These are phyloP conservation scores for Drosophila mauritiana DNA, from an alignment of 1,140 invertebrate genomes.

Conservation along the genomic window DNA sequence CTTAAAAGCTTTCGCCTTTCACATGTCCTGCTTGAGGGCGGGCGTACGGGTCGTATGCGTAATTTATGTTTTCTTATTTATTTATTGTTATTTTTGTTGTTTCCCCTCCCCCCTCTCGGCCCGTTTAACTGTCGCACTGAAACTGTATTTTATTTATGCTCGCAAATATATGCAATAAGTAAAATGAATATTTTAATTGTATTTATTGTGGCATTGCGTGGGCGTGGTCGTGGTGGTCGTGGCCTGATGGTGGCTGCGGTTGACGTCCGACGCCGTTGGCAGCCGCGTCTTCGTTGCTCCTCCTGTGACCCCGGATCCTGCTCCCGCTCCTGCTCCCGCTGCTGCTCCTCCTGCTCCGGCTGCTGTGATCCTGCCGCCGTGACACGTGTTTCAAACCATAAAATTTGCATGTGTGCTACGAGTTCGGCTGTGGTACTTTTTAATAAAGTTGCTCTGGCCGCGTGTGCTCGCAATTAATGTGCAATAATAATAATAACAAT, in stretches of 20 bases:
- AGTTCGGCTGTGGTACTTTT: conserved; percentile 39
- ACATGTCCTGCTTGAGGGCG: conserved; percentile 44
- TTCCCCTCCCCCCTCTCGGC: background rate
- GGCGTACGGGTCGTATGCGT: conserved; percentile 51
- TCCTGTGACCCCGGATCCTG: background rate
- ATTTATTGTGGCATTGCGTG: conserved; percentile 65
- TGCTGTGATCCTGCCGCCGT: conserved; percentile 10
- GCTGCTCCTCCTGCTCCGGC: background rate
- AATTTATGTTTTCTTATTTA: conserved; percentile 76
- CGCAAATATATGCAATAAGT: conserved; percentile 66
- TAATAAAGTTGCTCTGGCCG: conserved; percentile 59
- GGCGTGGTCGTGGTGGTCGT: conserved; percentile 6
- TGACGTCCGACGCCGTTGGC: conserved; percentile 36
- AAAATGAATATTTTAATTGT: conserved; percentile 78
- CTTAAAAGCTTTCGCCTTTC: conserved; percentile 79
- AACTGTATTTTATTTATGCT: conserved; percentile 76
- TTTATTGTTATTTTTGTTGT: conserved; percentile 47
- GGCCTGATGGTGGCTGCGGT: conserved; percentile 20
- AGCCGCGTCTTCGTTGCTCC: conserved; percentile 6
- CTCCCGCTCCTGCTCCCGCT: background rate
- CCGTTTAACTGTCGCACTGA: conserved; percentile 43
- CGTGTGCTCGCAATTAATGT: conserved; percentile 70
- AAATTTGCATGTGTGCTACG: conserved; percentile 61
- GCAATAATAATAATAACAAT: conserved; percentile 60
- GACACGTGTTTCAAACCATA: conserved; percentile 74